Evolutionary conservation across 2,797 vertebrate species (phyloP).

Genomic region (Acanthiza pusilla): DNA sequence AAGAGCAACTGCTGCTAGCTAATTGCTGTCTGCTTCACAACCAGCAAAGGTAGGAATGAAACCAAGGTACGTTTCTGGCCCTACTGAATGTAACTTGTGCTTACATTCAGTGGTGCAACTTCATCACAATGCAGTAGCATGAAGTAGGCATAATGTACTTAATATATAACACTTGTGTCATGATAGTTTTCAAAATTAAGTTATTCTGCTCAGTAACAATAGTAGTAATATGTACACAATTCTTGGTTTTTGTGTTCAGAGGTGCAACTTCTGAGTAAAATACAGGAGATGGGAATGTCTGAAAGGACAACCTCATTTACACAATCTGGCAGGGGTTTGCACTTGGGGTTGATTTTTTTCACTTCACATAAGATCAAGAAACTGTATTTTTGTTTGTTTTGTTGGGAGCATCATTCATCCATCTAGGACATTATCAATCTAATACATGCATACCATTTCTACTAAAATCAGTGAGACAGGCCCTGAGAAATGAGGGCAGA

Average conservation of each 20-base stretch:
- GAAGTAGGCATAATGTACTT: neutral
- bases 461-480: neutral
- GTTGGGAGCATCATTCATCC: neutral
- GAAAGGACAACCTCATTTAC: neutral
- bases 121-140: neutral
- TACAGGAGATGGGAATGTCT: neutral
- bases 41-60: constrained; percentile 22
- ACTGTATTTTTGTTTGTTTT: neutral
- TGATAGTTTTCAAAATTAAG: neutral
- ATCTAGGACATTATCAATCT: neutral
- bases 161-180: neutral
- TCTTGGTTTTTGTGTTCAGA: neutral
- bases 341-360: neutral
- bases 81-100: neutral
- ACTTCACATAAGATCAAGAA: neutral
- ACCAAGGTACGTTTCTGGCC: neutral
- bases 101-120: neutral
- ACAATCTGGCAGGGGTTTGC: neutral
- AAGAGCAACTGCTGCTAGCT: constrained; percentile 62
- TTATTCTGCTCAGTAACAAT: neutral
- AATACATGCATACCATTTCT: neutral
- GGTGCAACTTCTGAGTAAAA: neutral
- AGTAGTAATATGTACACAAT: neutral
- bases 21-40: constrained; percentile 56
- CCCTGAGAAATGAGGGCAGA: constrained; percentile 18